A percentile compares a stretch with the other conserved stretches of the same genome.
phyloP scores from a whole-genome alignment of 2,888 invertebrate genomes.

The Sinotaia quadrata region DNA sequence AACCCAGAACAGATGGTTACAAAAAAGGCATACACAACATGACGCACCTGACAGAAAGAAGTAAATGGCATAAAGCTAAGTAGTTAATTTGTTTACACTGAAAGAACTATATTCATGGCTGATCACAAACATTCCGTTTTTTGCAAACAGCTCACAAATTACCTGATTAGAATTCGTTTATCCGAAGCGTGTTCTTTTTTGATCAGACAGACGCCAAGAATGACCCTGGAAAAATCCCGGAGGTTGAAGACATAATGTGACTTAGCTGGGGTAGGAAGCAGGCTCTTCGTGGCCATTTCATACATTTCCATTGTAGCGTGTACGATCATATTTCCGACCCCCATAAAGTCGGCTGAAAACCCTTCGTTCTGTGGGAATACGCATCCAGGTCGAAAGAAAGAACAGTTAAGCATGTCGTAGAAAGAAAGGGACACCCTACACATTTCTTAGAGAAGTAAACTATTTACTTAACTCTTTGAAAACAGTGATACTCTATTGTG shows the following conservation, averaged over 20 bases:
- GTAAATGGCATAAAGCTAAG: no score
- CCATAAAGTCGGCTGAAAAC: slow-evolving; percentile 75
- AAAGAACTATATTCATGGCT: no score
- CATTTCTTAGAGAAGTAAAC: no score
- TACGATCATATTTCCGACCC: slow-evolving; percentile 77
- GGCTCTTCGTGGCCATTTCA: slow-evolving; percentile 68
- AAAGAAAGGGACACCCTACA: no score
- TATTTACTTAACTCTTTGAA: no score
- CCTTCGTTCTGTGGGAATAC: slow-evolving; percentile 77
- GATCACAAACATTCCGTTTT: no score
- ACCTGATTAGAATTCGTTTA: slow-evolving; percentile 68
- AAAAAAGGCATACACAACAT: not conserved
- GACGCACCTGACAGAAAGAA: no score
- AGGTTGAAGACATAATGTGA: slow-evolving; percentile 77
- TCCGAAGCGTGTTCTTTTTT: slow-evolving; percentile 81
- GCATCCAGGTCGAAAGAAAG: not conserved
- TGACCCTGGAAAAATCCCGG: slow-evolving; percentile 84
- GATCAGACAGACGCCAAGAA: slow-evolving; percentile 87
- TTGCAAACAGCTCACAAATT: no score
- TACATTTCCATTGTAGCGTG: slow-evolving; percentile 70
- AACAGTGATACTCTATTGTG: no score
- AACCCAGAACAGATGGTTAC: not conserved
- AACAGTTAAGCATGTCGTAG: no score
- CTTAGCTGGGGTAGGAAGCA: slow-evolving; percentile 73
- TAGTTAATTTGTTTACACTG: no score